Evolutionary conservation across 2,113 vertebrate species (phyloP), one percentile per base, ranked within the genome.

Genomic region (Rhipidura dahli): DNA sequence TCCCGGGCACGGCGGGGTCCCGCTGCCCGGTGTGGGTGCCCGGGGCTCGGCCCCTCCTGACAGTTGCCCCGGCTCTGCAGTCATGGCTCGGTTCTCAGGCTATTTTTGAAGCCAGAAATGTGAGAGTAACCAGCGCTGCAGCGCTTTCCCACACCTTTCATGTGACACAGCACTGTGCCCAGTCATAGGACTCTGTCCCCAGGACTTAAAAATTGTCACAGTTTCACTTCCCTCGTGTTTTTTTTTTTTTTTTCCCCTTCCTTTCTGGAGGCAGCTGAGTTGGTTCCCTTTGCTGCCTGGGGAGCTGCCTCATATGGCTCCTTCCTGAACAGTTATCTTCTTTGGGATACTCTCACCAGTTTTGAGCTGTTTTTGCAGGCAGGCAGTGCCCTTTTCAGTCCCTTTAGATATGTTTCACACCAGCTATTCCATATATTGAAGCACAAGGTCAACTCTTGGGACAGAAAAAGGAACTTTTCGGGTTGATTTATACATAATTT

Each of bases 111-210:
- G 90, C 44, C 47, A 47, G 88, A 86, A 68, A 42, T 49, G 71
- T 3, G 31, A 90, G 72, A 13, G 83, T 45, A 87, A 71, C 83
- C 76, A 66, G 56, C 2, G 1, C 88, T 71, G 56, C 92, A 61
- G 80, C 86, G 35, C 84, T 97, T 95, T 96, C 96, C 93, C 96
- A 94, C 88, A 96, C 86, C 96, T 95, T 90, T 56, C 88, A 71
- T 93, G 93, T 94, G 94, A 97, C 87, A 61, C 61, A 5, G 77
- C 60, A 56, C 79, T 51, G 45, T 77, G 86, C 86, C 51, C 83
- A 68, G 53, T 93, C 93, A 94, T 3, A 95, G 94, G 80, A 78
- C 88, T 89, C 61, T 30, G 64, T 83, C 83, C 60, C 45, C 26
- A 56, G 57, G 31, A 93, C 72, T 83, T 78, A 6, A 61, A 80